Evolutionary conservation across 1,140 invertebrate species (phyloP), one percentile per base, ranked within the genome.

Genomic region (Palaemon carinicauda): DNA sequence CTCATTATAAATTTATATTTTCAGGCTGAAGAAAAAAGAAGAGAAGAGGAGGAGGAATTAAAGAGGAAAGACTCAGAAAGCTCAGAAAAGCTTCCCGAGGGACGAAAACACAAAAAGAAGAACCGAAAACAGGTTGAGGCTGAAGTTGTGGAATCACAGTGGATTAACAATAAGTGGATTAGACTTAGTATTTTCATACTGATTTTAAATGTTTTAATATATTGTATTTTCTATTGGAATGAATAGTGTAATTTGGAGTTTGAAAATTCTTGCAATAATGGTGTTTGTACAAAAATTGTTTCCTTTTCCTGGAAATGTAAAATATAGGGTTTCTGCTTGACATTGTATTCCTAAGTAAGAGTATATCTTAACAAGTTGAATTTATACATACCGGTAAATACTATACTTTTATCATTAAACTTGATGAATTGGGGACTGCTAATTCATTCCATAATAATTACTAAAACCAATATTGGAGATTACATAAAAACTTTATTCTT

Each of bases 31-130:
- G 84, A 73, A 56, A 51, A 86, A 79, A 69, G 71, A 31, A 79
- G 52, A 33, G 80, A 31, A 52, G 80, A 86, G 52, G 12, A 29
- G 15, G 84, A 86, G 56, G 84, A 86, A 50, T 50, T 54, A 41
- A 65, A 73, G n/a, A 79, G 52, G 60, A 86, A 41, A 29, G 84
- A 86, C 24, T 53, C 80, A n/a, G 84, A 86, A 73, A 65, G 73
- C 24, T 86, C 74, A 80, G 84, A 86, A 27, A 80, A 75, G 60
- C 80, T 80, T 51, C 41, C 56, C 50, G 84, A 86, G 14, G 84
- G 84, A 17, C 12, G 69, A n/a, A 86, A 79, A 31, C 27, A 33
- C 31, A 65, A 75, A 31, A 73, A 60, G 21, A 54, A 65, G 12
- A 86, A 86, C 27, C 52, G 84, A n/a, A 54, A 69, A 19, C 50